phyloP scores from a whole-genome alignment of 1,140 invertebrate genomes.

The Kradibia gibbosae region DNA sequence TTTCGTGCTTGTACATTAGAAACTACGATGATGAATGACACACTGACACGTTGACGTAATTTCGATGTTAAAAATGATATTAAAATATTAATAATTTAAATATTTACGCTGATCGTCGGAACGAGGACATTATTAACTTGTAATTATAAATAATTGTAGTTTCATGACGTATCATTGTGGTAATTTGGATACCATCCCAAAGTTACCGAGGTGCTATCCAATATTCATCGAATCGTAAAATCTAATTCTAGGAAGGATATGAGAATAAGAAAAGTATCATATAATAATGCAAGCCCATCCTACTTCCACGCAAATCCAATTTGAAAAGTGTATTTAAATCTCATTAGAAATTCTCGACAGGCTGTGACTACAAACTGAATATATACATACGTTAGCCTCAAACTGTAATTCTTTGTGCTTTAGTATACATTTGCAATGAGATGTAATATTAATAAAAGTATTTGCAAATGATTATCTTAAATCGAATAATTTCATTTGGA shows the following conservation, averaged over 20 bases:
- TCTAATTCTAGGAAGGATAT: neutral
- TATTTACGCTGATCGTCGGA: too few relatives aligned
- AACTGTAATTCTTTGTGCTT: neutral
- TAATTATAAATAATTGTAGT: neutral
- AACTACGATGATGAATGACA: too few relatives aligned
- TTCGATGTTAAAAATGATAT: too few relatives aligned
- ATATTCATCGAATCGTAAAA: neutral
- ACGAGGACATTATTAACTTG: too few relatives aligned
- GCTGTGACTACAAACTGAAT: neutral
- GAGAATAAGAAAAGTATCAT: neutral
- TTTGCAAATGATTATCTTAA: neutral
- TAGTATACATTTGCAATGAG: neutral
- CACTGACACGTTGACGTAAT: too few relatives aligned
- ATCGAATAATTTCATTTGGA: neutral
- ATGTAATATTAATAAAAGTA: neutral
- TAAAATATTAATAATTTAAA: too few relatives aligned
- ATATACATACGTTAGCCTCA: neutral
- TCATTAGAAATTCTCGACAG: conserved; percentile 20
- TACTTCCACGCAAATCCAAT: conserved; percentile 15
- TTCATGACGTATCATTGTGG: neutral
- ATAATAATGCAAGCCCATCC: conserved; percentile 11
- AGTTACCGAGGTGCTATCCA: neutral
- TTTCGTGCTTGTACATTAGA: too few relatives aligned
- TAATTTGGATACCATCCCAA: neutral
- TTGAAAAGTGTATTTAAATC: conserved; percentile 43